Evolutionary conservation across 2,797 vertebrate genomes (phyloP).

Genomic region (Oophaga sylvatica): DNA sequence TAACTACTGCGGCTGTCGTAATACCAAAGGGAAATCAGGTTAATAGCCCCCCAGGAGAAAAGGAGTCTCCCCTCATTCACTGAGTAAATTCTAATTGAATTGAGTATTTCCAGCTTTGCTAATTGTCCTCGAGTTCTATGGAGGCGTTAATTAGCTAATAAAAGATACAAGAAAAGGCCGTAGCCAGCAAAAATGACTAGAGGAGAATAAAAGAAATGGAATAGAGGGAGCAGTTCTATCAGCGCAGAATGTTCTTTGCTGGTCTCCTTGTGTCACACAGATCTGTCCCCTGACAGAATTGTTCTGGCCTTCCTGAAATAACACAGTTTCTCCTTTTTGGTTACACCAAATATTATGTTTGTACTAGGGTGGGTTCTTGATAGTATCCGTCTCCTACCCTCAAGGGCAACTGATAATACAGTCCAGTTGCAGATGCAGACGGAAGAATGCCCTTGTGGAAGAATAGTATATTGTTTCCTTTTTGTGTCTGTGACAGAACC

Average conservation of each 20-base stretch:
- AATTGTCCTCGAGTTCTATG: conserved; percentile 54
- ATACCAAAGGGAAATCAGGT: conserved; percentile 15
- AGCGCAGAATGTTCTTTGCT: conserved; percentile 50
- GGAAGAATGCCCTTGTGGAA: no score
- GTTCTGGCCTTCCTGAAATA: background rate
- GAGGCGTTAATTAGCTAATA: conserved; percentile 58
- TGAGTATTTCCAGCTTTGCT: conserved; percentile 55
- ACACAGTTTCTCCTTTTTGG: background rate
- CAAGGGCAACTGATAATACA: no score
- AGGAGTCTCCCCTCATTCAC: conserved; percentile 19
- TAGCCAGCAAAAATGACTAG: conserved; percentile 50
- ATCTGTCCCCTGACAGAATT: conserved; percentile 23
- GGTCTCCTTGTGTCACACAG: conserved; percentile 3
- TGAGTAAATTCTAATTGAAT: conserved; percentile 50
- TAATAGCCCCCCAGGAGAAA: conserved; percentile 27
- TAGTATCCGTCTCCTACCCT: no score
- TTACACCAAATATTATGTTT: background rate
- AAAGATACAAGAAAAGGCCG: conserved; percentile 57
- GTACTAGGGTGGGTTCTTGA: no score
- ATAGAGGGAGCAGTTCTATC: conserved; percentile 29
- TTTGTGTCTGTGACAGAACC: no score
- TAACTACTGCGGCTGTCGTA: background rate
- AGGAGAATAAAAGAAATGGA: conserved; percentile 26
- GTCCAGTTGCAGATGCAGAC: no score
- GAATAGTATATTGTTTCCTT: no score